A percentile compares a stretch with the other conserved stretches of the same genome.
Conservation (phyloP, 2,888 invertebrate species). For the Dryocosmus kuriphilus region DNA sequence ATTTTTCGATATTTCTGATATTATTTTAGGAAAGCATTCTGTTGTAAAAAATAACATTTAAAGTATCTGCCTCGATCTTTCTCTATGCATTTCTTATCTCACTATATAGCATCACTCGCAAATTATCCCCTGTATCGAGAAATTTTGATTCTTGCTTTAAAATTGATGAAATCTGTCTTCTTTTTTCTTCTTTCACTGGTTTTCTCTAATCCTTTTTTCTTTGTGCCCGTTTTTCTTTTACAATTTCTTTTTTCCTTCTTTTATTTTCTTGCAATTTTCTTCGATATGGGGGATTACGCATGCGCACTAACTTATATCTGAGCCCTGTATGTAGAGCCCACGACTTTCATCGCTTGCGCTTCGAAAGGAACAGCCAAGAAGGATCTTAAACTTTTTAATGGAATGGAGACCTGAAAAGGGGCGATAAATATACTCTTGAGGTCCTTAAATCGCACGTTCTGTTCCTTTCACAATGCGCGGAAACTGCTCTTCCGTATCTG, state of each 20-base stretch:
- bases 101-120: conserved; percentile 23
- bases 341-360: conserved; percentile 72
- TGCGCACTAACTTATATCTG: conserved; percentile 75
- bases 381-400: conserved; percentile 43
- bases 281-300: conserved; percentile 72
- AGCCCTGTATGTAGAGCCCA: conserved; percentile 71
- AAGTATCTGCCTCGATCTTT: conserved; percentile 28
- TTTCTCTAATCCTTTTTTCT: not conserved
- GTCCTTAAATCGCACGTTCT: conserved; percentile 47
- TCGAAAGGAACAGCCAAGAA: conserved; percentile 59
- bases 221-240: not conserved
- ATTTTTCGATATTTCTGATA: not conserved
- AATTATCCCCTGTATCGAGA: conserved; percentile 26
- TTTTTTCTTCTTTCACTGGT: conserved; percentile 32
- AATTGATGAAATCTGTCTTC: conserved; percentile 33
- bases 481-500: conserved; percentile 67
- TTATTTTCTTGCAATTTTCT: conserved; percentile 1
- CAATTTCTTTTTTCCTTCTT: not conserved
- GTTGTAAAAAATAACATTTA: not conserved
- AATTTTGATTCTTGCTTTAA: not conserved
- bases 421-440: conserved; percentile 15
- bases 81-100: conserved; percentile 26
- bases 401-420: conserved; percentile 21
- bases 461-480: conserved; percentile 67
- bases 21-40: conserved; percentile 19